Evolutionary conservation across 2,797 vertebrate genomes (phyloP).

Genomic region (Thunnus albacares): DNA sequence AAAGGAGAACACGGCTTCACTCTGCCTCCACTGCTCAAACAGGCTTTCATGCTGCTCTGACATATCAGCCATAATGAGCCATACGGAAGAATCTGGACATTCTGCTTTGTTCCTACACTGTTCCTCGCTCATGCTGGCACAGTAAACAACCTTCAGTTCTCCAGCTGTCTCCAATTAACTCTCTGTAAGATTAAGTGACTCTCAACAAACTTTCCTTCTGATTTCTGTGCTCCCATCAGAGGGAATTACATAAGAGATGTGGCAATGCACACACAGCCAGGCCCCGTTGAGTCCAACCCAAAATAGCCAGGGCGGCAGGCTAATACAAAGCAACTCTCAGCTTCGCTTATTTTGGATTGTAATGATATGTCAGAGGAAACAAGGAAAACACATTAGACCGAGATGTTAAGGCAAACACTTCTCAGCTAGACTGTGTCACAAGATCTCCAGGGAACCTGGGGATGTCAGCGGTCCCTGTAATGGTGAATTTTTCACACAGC

Average conservation of each 20-base stretch:
- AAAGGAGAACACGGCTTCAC: conserved; percentile 34
- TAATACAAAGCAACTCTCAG: conserved; percentile 47
- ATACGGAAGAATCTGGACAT: conserved; percentile 39
- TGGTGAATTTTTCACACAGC: conserved; percentile 71
- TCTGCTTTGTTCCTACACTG: conserved; percentile 45
- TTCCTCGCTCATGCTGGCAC: conserved; percentile 25
- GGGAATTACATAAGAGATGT: conserved; percentile 65
- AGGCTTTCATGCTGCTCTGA: conserved; percentile 52
- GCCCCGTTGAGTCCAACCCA: conserved; percentile 39
- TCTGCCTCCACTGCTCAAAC: conserved; percentile 32
- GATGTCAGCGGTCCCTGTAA: conserved; percentile 23
- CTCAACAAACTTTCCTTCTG: conserved; percentile 51
- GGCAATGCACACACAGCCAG: conserved; percentile 46
- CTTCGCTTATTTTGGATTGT: conserved; percentile 27
- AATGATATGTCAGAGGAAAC: conserved; percentile 59
- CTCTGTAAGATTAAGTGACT: conserved; percentile 45
- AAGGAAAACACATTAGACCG: conserved; percentile 67
- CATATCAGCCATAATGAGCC: conserved; percentile 43
- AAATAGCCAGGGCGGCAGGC: conserved; percentile 57
- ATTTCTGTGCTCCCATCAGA: conserved; percentile 49
- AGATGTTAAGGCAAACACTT: conserved; percentile 41
- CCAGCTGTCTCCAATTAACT: conserved; percentile 56
- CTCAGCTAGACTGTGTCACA: conserved; percentile 21
- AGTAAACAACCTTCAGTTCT: conserved; percentile 59
- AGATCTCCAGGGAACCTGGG: conserved; percentile 12